These are phyloP conservation scores for Spodoptera exigua DNA, from an alignment of 2,888 invertebrate species.

Conservation along the genomic window DNA sequence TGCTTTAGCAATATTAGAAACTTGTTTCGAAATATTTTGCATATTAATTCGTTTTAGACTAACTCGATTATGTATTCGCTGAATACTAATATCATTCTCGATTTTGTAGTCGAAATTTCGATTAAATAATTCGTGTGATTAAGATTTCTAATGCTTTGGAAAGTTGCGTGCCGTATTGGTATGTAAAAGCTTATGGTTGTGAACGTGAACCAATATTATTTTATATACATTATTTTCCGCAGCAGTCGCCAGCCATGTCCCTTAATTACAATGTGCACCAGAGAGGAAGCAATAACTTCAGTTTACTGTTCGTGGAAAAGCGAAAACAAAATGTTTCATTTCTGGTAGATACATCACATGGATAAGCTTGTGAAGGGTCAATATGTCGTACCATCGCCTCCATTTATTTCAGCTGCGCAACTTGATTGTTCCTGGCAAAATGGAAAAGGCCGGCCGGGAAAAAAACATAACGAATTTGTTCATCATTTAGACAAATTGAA, in stretches of 20 bases:
- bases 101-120: background rate
- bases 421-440: conserved; percentile 17
- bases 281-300: conserved; percentile 28
- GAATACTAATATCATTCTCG: conserved; percentile 23
- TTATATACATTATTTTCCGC: conserved; percentile 23
- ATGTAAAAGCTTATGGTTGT: no score
- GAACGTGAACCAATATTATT: conserved; percentile 10
- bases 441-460: conserved; percentile 2
- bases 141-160: no score
- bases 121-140: background rate
- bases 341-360: conserved; percentile 30
- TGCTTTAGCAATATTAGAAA: conserved; percentile 53
- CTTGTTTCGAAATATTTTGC: conserved; percentile 50
- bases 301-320: conserved; percentile 9
- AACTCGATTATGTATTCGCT: conserved; percentile 21
- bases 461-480: conserved; percentile 7
- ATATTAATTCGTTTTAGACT: conserved; percentile 40
- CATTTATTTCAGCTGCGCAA: conserved; percentile 16
- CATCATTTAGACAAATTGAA: conserved; percentile 16
- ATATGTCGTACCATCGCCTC: conserved; percentile 14
- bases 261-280: conserved; percentile 14
- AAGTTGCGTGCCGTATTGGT: no score
- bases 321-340: conserved; percentile 39
- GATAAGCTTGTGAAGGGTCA: conserved; percentile 22
- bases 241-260: conserved; percentile 2